Percentiles rank a stretch among this genome's conserved stretches.
phyloP scores from a whole-genome alignment of 35 echinoderm and acorn worm species.

The Eucidaris tribuloides region DNA sequence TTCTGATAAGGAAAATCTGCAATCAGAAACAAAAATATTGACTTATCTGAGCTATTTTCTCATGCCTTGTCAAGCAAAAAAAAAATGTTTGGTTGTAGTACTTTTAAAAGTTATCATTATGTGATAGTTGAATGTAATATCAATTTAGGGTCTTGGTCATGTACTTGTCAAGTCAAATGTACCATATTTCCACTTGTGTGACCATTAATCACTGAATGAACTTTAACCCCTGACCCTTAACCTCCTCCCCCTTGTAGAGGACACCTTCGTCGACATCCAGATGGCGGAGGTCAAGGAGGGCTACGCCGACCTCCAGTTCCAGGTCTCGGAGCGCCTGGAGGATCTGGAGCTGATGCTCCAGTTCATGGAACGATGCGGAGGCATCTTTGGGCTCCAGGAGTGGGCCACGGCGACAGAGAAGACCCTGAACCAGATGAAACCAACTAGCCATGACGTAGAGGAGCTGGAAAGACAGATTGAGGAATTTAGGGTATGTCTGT shows the following conservation, averaged over 20 bases:
- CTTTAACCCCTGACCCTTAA: too few relatives aligned
- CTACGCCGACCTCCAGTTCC: conserved; percentile 55
- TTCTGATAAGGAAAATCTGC: too few relatives aligned
- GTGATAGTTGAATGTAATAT: too few relatives aligned
- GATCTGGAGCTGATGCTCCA: conserved; percentile 87
- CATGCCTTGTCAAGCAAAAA: too few relatives aligned
- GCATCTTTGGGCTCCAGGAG: conserved; percentile 65
- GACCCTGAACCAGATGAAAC: conserved; percentile 57
- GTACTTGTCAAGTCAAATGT: too few relatives aligned
- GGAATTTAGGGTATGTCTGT: conserved; percentile 62
- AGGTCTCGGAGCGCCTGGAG: conserved; percentile 60
- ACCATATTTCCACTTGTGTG: too few relatives aligned
- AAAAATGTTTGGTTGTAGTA: too few relatives aligned
- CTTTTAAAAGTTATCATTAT: too few relatives aligned
- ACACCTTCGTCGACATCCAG: conserved; percentile 78
- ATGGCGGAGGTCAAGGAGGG: conserved; percentile 72
- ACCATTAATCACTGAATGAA: too few relatives aligned
- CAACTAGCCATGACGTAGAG: conserved; percentile 59
- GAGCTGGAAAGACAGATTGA: conserved; percentile 76
- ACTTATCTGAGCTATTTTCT: too few relatives aligned
- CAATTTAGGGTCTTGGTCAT: too few relatives aligned
- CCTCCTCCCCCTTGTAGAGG: conserved; percentile 73
- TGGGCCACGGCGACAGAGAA: conserved; percentile 79
- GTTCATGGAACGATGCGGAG: conserved; percentile 86
- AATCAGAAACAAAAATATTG: too few relatives aligned